Evolutionary conservation across 2,888 invertebrate genomes (phyloP).

Genomic region (Drosophila nigritarsus): DNA sequence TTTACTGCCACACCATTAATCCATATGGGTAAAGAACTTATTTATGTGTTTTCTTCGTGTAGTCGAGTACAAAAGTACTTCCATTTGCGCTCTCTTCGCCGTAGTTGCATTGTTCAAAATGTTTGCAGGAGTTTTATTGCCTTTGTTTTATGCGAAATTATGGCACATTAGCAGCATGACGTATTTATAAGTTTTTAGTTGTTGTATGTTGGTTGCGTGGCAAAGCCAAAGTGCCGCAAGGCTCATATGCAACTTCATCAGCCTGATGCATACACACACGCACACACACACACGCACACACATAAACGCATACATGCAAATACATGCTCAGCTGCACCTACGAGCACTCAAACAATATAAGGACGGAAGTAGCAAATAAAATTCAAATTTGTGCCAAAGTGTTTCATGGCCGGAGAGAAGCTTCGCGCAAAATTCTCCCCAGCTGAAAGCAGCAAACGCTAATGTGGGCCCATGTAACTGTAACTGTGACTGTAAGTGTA

Average conservation of each 20-base stretch:
- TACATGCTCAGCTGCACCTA: conserved; percentile 35
- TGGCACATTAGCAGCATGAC: conserved; percentile 65
- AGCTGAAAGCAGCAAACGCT: conserved; percentile 70
- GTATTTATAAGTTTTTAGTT: conserved; percentile 74
- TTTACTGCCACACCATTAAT: conserved; percentile 26
- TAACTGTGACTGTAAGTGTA: conserved; percentile 25
- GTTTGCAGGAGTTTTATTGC: conserved; percentile 34
- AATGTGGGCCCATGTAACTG: conserved; percentile 55
- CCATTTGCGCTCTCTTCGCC: background rate
- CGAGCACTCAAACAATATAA: conserved; percentile 69
- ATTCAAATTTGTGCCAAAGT: conserved; percentile 81
- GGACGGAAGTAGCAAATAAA: conserved; percentile 80
- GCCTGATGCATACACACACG: conserved; percentile 16
- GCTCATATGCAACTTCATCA: conserved; percentile 54
- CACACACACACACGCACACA: conserved; percentile 1
- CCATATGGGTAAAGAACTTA: conserved; percentile 36
- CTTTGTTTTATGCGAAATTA: conserved; percentile 61
- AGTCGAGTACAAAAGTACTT: conserved; percentile 7
- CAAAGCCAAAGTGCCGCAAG: conserved; percentile 53
- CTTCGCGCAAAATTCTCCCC: conserved; percentile 44
- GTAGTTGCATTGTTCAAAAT: conserved; percentile 27
- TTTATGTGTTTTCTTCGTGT: conserved; percentile 35
- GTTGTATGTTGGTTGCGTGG: conserved; percentile 18
- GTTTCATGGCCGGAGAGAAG: conserved; percentile 62
- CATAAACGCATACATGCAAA: conserved; percentile 7